Percentiles rank a stretch among this genome's conserved stretches.
Evolutionary conservation across 2,888 invertebrate species (phyloP).

Genomic region (Exocentrus adspersus): DNA sequence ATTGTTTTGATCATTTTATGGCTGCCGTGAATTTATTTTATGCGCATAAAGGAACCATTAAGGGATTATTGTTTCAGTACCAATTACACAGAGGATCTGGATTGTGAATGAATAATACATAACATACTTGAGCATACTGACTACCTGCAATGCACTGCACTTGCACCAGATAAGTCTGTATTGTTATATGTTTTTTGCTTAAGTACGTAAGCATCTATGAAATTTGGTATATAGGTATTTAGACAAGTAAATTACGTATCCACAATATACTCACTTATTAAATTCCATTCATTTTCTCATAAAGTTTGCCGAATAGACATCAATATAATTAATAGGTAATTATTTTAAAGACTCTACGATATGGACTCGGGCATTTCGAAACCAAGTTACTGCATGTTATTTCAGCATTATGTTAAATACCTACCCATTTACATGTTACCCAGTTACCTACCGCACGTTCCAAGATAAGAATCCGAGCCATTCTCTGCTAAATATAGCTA

Average conservation of each 20-base stretch:
- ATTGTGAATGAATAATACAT: background rate
- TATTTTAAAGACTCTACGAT: too few relatives aligned
- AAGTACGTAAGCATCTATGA: too few relatives aligned
- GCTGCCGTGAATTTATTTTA: constrained; percentile 33
- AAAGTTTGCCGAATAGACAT: background rate
- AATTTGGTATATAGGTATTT: too few relatives aligned
- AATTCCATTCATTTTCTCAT: too few relatives aligned
- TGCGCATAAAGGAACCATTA: constrained; percentile 5
- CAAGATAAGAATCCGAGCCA: constrained; percentile 1
- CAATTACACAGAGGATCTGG: constrained; percentile 10
- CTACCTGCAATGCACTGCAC: background rate
- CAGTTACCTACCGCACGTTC: constrained; percentile 7
- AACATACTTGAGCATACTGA: background rate
- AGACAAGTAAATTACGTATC: too few relatives aligned
- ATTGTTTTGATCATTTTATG: constrained; percentile 55
- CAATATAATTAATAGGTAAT: background rate
- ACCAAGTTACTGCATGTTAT: background rate
- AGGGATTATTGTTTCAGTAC: constrained; percentile 18
- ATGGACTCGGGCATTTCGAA: background rate
- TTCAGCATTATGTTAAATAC: constrained; percentile 3
- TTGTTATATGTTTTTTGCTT: too few relatives aligned
- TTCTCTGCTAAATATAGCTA: constrained; percentile 10
- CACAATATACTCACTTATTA: too few relatives aligned
- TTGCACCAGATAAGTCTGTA: too few relatives aligned
- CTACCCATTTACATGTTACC: constrained; percentile 5